Conservation (phyloP, 2,797 vertebrate genomes). For the Epinephelus malabaricus region DNA sequence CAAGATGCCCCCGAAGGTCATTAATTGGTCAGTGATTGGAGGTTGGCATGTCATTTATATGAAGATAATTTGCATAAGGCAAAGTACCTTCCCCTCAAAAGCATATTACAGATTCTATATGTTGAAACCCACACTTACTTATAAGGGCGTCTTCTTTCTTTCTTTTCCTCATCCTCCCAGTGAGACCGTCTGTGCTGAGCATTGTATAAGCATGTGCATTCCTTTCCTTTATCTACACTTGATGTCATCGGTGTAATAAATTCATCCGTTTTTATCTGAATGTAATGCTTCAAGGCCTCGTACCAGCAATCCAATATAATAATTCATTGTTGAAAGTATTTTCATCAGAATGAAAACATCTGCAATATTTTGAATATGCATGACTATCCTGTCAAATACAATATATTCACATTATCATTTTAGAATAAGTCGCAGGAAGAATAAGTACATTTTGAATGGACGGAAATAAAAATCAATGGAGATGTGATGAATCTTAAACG, state of each 20-base stretch:
- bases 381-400: slow-evolving; percentile 38
- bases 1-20: slow-evolving; percentile 81
- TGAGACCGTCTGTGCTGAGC: slow-evolving; percentile 1
- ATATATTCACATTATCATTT: slow-evolving; percentile 59
- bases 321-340: slow-evolving; percentile 29
- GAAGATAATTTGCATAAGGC: slow-evolving; percentile 82
- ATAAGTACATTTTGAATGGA: slow-evolving; percentile 58
- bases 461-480: slow-evolving; percentile 69
- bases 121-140: slow-evolving; percentile 50
- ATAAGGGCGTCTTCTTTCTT: slow-evolving; percentile 9
- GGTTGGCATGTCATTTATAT: slow-evolving; percentile 80
- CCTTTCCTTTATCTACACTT: slow-evolving; percentile 1
- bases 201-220: not conserved
- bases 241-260: slow-evolving; percentile 31
- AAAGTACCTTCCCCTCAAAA: slow-evolving; percentile 61
- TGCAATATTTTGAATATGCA: slow-evolving; percentile 43
- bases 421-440: slow-evolving; percentile 51
- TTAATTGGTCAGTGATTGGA: slow-evolving; percentile 86
- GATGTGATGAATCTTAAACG: slow-evolving; percentile 77
- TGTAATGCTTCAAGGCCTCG: slow-evolving; percentile 46
- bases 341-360: slow-evolving; percentile 40
- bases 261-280: slow-evolving; percentile 42
- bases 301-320: slow-evolving; percentile 36
- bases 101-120: slow-evolving; percentile 71
- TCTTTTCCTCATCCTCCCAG: slow-evolving; percentile 1